Evolutionary conservation across 2,888 invertebrate genomes (phyloP).

Genomic region (Lysandra bellargus): DNA sequence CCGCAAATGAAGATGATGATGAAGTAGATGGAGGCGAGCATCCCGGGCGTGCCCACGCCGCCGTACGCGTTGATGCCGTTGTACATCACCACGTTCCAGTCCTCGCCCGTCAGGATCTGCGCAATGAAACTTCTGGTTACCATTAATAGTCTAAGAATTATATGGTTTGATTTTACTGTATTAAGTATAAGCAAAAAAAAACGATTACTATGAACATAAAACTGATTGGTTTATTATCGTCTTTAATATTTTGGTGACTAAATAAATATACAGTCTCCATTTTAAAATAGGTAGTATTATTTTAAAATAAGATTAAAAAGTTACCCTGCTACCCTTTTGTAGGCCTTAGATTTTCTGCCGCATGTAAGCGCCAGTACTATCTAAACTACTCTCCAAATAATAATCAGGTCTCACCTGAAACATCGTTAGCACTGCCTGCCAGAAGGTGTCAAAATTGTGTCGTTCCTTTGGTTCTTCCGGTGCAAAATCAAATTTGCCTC

Average conservation of each 20-base stretch:
- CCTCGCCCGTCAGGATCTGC: conserved; percentile 99
- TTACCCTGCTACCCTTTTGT: no score
- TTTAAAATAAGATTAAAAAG: no score
- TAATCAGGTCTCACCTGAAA: conserved; percentile 88
- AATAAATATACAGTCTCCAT: no score
- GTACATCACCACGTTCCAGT: conserved; percentile 99
- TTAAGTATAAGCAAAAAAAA: no score
- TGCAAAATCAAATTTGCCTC: conserved; percentile 96
- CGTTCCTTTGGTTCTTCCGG: conserved; percentile 91
- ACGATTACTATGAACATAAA: no score
- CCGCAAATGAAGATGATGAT: conserved; percentile 99
- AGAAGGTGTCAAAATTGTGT: conserved; percentile 98
- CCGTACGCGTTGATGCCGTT: conserved; percentile 98
- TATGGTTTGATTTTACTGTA: no score
- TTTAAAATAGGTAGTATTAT: no score
- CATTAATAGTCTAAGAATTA: not conserved
- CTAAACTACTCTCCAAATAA: not conserved
- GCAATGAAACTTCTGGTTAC: conserved; percentile 3
- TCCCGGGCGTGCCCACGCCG: conserved; percentile 94
- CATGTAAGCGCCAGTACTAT: no score
- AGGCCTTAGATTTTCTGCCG: no score
- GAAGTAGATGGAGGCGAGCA: conserved; percentile 97
- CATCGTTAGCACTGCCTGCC: conserved; percentile 98
- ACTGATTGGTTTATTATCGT: no score
- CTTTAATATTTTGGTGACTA: no score